Conservation (phyloP, 2,797 vertebrate species). For the Martes flavigula region DNA sequence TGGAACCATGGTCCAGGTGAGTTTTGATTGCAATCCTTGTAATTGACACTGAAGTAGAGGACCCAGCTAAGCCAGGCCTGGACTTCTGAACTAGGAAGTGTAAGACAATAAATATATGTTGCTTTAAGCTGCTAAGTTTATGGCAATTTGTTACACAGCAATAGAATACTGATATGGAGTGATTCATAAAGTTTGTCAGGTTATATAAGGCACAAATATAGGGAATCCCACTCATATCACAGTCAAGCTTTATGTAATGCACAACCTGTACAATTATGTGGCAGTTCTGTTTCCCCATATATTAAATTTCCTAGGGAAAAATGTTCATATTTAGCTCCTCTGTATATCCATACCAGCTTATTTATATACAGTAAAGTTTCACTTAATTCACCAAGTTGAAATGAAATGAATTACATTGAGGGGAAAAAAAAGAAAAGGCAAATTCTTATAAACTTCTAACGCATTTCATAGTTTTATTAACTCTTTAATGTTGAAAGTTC, state of each 20-base stretch:
- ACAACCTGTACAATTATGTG: not conserved
- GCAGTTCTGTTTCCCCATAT: not conserved
- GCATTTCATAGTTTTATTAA: slow-evolving; percentile 5
- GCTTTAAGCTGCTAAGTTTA: not conserved
- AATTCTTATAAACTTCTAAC: not conserved
- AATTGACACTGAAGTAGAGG: not conserved
- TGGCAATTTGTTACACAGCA: not conserved
- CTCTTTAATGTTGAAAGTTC: not conserved
- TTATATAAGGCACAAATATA: not conserved
- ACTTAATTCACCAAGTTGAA: not conserved
- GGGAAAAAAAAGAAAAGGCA: not conserved
- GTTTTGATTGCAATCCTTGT: not conserved
- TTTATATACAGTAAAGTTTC: not conserved
- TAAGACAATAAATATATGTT: not conserved
- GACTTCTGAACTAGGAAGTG: not conserved
- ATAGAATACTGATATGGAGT: not conserved
- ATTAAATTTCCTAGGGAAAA: not conserved
- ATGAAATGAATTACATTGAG: not conserved
- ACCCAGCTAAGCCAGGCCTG: not conserved
- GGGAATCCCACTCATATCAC: not conserved
- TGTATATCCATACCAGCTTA: not conserved
- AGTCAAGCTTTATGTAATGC: not conserved
- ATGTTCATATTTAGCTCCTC: not conserved
- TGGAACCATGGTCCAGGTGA: fast-evolving
- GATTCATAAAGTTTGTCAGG: not conserved